Evolutionary conservation across 2,888 invertebrate species (phyloP), one percentile per base, ranked within the genome.

Genomic region (Xestia rhomboidea): DNA sequence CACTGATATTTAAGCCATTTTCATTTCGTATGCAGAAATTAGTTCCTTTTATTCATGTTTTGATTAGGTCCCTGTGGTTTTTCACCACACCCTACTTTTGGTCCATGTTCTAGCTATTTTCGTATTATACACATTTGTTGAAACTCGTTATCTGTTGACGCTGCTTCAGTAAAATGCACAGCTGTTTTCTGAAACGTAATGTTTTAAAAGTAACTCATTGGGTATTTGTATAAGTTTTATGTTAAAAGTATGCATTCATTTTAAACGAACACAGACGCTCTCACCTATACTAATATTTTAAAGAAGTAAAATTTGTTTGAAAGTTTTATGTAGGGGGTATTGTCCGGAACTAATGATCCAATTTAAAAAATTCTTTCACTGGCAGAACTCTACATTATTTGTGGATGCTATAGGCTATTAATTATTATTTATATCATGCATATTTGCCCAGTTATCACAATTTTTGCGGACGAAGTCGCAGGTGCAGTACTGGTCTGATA

Each of bases 181-280:
- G 18, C 15, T 21, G 54, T 27, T 64, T 54, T 66, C 1, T 11
- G 38, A 44, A 38, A 38, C 44, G 44, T 54, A 30, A 76, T 46
- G 38, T 51, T 64, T 63, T 27, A 8, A 41, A 75, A 51, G 11
- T 44, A 44, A 76, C 30, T 76, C 13, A 15, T 38, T 46, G 10
- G 18, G 38, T 38, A 27, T 75, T 49, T 46, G 44, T 38, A 34
- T 73, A 30, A 1, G 10, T 30, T 54, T 30, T 44, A 54, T 21
- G 11, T 6, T 34, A 51, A 49, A 69, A n/a, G 24, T 27, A 13
- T 57, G 21, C 8, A 62, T 63, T 10, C 0, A 41, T 63, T 51
- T 30, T 27, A 62, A 49, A 73, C 30, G 27, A 27, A 38, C 34
- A 13, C 69, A 38, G n/a, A 30, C 4, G 18, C 64, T n/a, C 30